Percentiles rank a stretch among this genome's conserved stretches.
phyloP scores from a whole-genome alignment of 2,888 invertebrate genomes.

The Dione juno region DNA sequence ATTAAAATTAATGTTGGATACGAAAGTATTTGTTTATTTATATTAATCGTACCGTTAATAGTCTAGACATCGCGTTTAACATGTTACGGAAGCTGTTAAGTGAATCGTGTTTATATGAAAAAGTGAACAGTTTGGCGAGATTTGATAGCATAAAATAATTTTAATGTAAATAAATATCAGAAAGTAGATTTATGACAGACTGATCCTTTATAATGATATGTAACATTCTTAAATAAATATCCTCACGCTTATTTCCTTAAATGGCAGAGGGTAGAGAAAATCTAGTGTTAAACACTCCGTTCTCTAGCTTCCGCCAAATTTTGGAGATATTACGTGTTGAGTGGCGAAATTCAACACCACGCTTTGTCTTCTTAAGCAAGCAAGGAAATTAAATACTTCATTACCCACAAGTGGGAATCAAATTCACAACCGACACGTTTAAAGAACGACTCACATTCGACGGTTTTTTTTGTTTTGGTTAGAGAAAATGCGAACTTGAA shows the following conservation, averaged over 20 bases:
- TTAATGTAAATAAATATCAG: neutral
- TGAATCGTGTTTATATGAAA: slow-evolving; percentile 21
- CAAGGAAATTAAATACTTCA: neutral
- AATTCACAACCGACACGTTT: neutral
- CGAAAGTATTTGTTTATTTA: slow-evolving; percentile 26
- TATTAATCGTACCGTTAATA: slow-evolving; percentile 22
- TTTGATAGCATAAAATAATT: slow-evolving; percentile 1
- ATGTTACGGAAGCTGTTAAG: slow-evolving; percentile 26
- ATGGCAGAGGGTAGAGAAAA: too few species aligned
- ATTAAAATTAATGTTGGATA: slow-evolving; percentile 8
- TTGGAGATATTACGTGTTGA: neutral
- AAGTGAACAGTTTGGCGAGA: slow-evolving; percentile 9
- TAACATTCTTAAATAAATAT: neutral
- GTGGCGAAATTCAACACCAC: neutral
- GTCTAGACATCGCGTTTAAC: slow-evolving; percentile 16
- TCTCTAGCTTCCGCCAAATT: neutral
- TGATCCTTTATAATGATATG: neutral
- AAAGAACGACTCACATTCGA: too few species aligned
- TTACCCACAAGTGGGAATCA: neutral
- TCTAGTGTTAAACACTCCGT: too few species aligned
- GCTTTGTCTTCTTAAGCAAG: neutral
- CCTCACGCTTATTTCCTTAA: too few species aligned
- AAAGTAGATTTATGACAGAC: neutral
- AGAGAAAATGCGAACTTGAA: too few species aligned
- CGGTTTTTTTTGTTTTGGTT: too few species aligned